Base-by-base conservation (phyloP, 2,113 vertebrate species). In the Dolichallabes microphthalmus region DNA sequence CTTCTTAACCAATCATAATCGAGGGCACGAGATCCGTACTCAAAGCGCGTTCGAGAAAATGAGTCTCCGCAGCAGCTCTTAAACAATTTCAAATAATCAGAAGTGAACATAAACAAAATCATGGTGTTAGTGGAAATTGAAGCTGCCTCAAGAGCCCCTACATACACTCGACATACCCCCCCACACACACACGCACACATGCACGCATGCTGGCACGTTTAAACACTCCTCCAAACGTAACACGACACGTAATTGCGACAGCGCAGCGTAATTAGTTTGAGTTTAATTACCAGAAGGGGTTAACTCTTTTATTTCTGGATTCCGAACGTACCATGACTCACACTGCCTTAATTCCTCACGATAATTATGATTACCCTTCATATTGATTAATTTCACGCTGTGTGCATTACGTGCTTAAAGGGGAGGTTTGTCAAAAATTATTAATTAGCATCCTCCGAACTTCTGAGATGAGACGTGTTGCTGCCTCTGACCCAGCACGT, bases 161-260 rank as follows among this genome's bases (percentile, higher is more conserved):
- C 35, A 74, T 50, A 50, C 39, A 74, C 71, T 25, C 39, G 2
- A 73, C 69, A 25, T 73, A 60, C 66, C 58, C 52, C 77, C 30
- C 88, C 80, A 85, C 86, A 86, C 78, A 87, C 76, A 86, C 80
- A 85, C 86, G 85, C 78, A 87, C 76, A 85, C 87, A 87, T 88
- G 82, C 50, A 52, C 79, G 73, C 85, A 89, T 85, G 86, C 89
- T 81, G 89, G 84, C 85, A 85, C 83, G 87, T 85, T 52, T 86
- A 82, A 83, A 64, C 68, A 87, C 61, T 90, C 87, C 84, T 88
- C 85, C 80, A 92, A 89, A 91, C 78, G 86, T 86, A 74, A 82
- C 85, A 75, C 74, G 83, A 75, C 80, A 83, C 71, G 60, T 89
- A 89, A 87, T 89, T 89, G 86, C 75, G 82, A 84, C 77, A 86